Conservation (phyloP, 2,888 invertebrate species). For the Abrostola tripartita region DNA sequence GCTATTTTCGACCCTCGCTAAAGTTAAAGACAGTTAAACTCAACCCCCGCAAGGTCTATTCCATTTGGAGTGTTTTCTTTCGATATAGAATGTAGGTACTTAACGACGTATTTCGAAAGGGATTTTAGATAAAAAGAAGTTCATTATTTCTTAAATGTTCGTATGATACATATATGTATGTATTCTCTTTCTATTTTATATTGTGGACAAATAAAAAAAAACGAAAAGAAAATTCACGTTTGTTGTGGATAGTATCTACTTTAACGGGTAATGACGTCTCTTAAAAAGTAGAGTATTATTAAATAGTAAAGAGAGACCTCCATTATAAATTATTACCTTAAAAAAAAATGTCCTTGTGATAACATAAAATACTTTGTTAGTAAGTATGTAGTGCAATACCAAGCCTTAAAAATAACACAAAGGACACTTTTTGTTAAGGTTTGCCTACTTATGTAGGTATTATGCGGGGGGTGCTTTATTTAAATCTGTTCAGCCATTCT, state of each 20-base stretch:
- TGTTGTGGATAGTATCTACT: too few species aligned
- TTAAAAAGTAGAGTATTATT: too few species aligned
- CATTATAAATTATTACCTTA: too few species aligned
- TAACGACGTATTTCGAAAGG: conserved; percentile 35
- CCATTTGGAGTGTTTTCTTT: conserved; percentile 60
- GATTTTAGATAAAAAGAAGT: conserved; percentile 20
- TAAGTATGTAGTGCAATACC: too few species aligned
- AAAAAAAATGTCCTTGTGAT: too few species aligned
- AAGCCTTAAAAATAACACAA: neutral
- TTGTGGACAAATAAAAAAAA: too few species aligned
- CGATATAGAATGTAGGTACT: conserved; percentile 46
- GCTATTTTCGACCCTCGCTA: conserved; percentile 61
- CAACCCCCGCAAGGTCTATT: conserved; percentile 48
- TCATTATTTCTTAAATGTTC: conserved; percentile 16
- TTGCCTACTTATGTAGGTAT: neutral
- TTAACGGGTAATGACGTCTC: too few species aligned
- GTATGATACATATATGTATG: neutral
- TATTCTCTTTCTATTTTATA: neutral
- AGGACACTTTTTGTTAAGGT: neutral
- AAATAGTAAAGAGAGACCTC: too few species aligned
- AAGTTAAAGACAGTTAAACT: conserved; percentile 66
- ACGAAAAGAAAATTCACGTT: too few species aligned
- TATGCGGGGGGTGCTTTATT: conserved; percentile 7
- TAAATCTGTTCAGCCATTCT: conserved; percentile 24
- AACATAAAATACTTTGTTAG: too few species aligned